Conservation (phyloP, 2,797 vertebrate genomes). For the Decapterus maruadsi region DNA sequence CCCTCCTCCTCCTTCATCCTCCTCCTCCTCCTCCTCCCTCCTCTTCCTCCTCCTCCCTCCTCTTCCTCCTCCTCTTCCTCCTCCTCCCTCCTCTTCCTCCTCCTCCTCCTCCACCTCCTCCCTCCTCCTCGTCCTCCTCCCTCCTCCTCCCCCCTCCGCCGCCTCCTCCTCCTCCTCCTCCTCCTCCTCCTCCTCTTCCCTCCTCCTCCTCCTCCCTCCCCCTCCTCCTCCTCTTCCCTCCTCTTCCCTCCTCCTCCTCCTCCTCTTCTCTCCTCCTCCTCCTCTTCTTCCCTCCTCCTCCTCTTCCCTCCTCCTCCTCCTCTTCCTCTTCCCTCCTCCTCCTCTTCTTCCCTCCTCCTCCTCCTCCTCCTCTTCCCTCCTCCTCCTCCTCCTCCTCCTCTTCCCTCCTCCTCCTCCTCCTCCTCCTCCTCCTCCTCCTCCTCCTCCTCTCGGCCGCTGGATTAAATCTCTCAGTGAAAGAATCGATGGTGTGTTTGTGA, state of each 20-base stretch:
- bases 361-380: constrained; percentile 6
- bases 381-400: neutral
- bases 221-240: neutral
- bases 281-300: neutral
- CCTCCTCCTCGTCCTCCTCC: no score
- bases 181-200: neutral
- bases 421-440: neutral
- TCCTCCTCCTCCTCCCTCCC: no score
- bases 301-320: neutral
- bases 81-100: neutral
- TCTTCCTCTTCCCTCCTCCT: neutral
- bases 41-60: constrained; percentile 1
- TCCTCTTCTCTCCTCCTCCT: constrained; percentile 3
- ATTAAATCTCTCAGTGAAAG: constrained; percentile 75
- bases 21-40: neutral
- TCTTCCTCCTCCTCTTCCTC: neutral
- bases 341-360: neutral
- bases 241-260: neutral
- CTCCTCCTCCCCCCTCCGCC: neutral
- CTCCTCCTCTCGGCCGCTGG: constrained; percentile 57
- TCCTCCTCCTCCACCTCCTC: constrained; percentile 7
- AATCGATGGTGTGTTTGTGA: constrained; percentile 75
- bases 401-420: neutral
- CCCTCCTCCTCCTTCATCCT: neutral
- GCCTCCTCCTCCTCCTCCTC: constrained; percentile 3